phyloP scores from a whole-genome alignment of 1,140 invertebrate species.

The Coelopa frigida region DNA sequence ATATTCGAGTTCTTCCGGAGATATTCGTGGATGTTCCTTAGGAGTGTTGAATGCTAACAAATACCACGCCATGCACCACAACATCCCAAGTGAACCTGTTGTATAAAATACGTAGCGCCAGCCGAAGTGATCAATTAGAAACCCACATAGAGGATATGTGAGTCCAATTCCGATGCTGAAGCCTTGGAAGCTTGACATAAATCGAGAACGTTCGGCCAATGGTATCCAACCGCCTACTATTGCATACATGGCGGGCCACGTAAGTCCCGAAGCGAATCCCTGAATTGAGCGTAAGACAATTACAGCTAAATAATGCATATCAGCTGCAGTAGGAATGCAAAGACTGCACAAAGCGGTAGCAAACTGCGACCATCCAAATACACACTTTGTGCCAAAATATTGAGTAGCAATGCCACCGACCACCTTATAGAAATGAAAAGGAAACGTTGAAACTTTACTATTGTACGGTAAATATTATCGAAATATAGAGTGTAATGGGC shows the following conservation, averaged over 20 bases:
- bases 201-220: conserved; percentile 63
- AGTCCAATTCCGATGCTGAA: conserved; percentile 68
- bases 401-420: conserved; percentile 68
- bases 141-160: conserved; percentile 63
- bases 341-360: conserved; percentile 62
- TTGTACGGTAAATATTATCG: not conserved
- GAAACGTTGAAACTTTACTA: not conserved
- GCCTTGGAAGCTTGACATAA: conserved; percentile 71
- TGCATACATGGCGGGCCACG: conserved; percentile 80
- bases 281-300: conserved; percentile 59
- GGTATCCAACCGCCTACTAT: conserved; percentile 81
- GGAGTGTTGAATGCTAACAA: conserved; percentile 68
- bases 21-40: conserved; percentile 65
- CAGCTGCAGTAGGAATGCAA: conserved; percentile 56
- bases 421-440: no score
- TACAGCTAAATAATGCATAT: conserved; percentile 54
- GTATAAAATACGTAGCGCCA: conserved; percentile 65
- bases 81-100: conserved; percentile 58
- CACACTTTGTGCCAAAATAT: conserved; percentile 68
- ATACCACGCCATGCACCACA: conserved; percentile 64
- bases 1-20: conserved; percentile 59
- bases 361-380: conserved; percentile 67
- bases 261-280: conserved; percentile 67
- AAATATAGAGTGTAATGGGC: no score
- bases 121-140: conserved; percentile 59